Evolutionary conservation across 2,797 vertebrate species (phyloP), one percentile per base, ranked within the genome.

Genomic region (Scarus forsteni): DNA sequence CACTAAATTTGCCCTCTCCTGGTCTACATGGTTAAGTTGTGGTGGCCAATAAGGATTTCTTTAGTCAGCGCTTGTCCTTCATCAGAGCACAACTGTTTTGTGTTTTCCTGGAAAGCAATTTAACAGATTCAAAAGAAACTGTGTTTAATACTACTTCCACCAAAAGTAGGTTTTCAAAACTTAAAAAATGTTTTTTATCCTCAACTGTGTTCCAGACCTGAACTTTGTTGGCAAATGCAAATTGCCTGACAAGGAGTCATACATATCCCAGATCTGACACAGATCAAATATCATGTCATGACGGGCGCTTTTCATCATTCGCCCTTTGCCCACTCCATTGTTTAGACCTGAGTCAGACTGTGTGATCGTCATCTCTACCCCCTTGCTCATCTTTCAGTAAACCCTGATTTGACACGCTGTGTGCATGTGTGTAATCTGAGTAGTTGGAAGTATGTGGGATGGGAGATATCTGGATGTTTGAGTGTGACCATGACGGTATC

Each of bases 381-480:
- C 48, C 55, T 46, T 38, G 74, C 59, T 86, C 73, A 73, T 69
- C 64, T 84, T 85, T 82, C 82, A 73, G 52, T 73, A 66, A 85
- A 67, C 79, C 73, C 68, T 27, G 77, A 81, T 85, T 53, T 68
- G 73, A 68, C 10, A 44, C 12, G 54, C 18, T 67, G 14, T 54
- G 66, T 44, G 43, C 35, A 42, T 50, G 60, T 68, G 54, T 64
- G 77, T 66, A 52, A 74, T 51, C 51, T 75, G 54, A 48, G 69
- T 69, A 36, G 54, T 45, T 54, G 59, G 36, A 51, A 13, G 35
- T 4, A 58, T 79, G 70, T 18, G 39, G 40, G 44, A 44, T 43
- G 38, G 49, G 27, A 77, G 61, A 77, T 81, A 77, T 67, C 61
- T 67, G 68, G 48, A 72, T 62, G 52, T 39, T 39, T 84, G 63